Base-by-base conservation (phyloP, 2,888 invertebrate species). In the Drosophila demipolita region DNA sequence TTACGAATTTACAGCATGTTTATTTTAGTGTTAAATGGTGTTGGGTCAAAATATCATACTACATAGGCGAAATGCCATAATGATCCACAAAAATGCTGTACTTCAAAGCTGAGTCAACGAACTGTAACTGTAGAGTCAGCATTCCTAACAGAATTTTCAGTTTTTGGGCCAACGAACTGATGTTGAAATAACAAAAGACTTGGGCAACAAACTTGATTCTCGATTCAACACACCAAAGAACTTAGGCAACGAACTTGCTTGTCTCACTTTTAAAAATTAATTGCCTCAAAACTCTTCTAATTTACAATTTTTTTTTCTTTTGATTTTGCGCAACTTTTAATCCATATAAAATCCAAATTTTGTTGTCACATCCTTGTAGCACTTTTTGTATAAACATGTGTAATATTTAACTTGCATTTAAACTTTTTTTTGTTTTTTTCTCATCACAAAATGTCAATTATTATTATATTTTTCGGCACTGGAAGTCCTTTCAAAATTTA, bases 281-380 rank as follows among this genome's bases (percentile, higher is more conserved):
- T 59, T 59, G 29, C 17, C 50, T 29, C 3, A 5, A 17, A 50
- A 33, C n/a, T 50, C 45, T 48, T 32, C n/a, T 29, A 57, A 35
- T n/a, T 40, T 49, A 6, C 9, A 36, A 17, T 32, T 36, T 2
- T 15, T n/a, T 42, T 42, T 45, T 49, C 4, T 17, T 17, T 33
- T n/a, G 9, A 29, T 38, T 52, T 23, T 40, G 11, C 8, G 17
- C 49, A 53, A 40, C 42, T 58, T 40, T 40, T 67, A 54, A 71
- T 78, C 71, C 77, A 72, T 60, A 38, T 45, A 32, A 48, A 66
- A 61, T 83, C 53, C 68, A 49, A 33, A 54, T 54, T 63, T 48
- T 38, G 15, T 60, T 33, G 38, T 49, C 75, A 79, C 65, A 80
- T 82, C 80, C 82, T 85, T 84, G 62, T 23, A 61, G 6, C 83